Evolutionary conservation across 2,888 invertebrate species (phyloP), one percentile per base, ranked within the genome.

Genomic region (Blastobasis adustella): DNA sequence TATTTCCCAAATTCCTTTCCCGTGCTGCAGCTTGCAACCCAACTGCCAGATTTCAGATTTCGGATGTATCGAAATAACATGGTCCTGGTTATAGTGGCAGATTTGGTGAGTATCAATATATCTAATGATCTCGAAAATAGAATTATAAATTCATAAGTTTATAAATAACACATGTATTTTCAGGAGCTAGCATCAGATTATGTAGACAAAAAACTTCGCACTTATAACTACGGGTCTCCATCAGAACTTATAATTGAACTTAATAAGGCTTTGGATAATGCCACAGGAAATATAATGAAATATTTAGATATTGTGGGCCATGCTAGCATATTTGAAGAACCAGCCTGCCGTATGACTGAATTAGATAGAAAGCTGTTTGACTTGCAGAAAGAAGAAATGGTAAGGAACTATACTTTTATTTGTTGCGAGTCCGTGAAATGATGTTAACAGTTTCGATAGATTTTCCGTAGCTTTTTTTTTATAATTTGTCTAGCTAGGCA

Each of bases 31-130:
- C 80, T 93, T 23, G 89, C 89, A 40, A 84, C 89, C 0, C 78
- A 81, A 51, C 90, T 92, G 66, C 93, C 94, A 4, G 93, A 94
- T 72, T 90, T 92, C 56, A 84, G 93, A 54, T 90, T 91, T 61
- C 83, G 93, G 57, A 89, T 93, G 73, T 92, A 90, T 66, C 91
- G 92, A 62, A 90, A 91, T 49, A 95, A 95, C 73, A 90, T 92
- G 68, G 78, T 95, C 4, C 71, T 83, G 6, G 90, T 89, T 56
- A 92, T 94, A 41, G 83, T 88, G 5, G 74, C 78, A 6, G 86
- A 89, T 65, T 77, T 94, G 80, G 94, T 94, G 72, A 75, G 80
- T 67, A 5, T 9, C 8, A 36, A 9, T 38, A 38, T 9, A 5
- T 49, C 23, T 23, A 1, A 7, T 49, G 37, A 42, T 9, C 37